A percentile compares a stretch with the other conserved stretches of the same genome.
Evolutionary conservation across 2,888 invertebrate genomes (phyloP).

Genomic region (Nemurella pictetii): DNA sequence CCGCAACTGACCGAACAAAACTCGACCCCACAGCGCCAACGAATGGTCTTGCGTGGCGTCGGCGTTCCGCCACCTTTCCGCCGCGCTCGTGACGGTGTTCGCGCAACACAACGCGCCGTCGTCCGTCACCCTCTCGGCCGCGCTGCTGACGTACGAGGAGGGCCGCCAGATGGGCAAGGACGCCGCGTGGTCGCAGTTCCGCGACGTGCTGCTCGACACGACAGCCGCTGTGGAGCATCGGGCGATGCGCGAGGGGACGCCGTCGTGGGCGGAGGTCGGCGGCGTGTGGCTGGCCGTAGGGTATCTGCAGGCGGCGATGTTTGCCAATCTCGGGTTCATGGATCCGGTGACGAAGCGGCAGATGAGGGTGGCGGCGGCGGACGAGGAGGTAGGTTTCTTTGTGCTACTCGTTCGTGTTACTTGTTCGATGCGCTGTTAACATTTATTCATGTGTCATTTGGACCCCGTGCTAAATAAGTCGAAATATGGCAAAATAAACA

Average conservation of each 20-base stretch:
- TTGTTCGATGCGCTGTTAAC: no score
- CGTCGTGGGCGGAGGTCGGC: conserved; percentile 35
- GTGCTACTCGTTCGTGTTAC: no score
- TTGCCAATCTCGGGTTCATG: conserved; percentile 68
- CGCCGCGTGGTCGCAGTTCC: background rate
- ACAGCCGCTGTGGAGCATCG: background rate
- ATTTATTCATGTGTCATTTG: no score
- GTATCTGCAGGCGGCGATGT: conserved; percentile 59
- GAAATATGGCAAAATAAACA: no score
- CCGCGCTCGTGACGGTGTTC: background rate
- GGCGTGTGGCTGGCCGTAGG: conserved; percentile 54
- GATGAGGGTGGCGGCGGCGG: conserved; percentile 69
- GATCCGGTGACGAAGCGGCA: conserved; percentile 83
- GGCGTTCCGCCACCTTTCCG: background rate
- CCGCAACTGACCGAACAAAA: no score
- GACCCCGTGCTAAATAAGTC: no score
- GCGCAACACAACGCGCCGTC: background rate
- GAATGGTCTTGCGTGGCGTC: background rate
- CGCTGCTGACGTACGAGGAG: background rate
- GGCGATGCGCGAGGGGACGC: background rate
- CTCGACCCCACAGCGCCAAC: background rate
- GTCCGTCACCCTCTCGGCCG: background rate
- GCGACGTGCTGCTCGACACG: background rate
- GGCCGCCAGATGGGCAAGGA: background rate
- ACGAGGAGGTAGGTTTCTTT: conserved; percentile 64